Evolutionary conservation across 1,140 invertebrate genomes (phyloP), one percentile per base, ranked within the genome.

Genomic region (Bombus polaris): DNA sequence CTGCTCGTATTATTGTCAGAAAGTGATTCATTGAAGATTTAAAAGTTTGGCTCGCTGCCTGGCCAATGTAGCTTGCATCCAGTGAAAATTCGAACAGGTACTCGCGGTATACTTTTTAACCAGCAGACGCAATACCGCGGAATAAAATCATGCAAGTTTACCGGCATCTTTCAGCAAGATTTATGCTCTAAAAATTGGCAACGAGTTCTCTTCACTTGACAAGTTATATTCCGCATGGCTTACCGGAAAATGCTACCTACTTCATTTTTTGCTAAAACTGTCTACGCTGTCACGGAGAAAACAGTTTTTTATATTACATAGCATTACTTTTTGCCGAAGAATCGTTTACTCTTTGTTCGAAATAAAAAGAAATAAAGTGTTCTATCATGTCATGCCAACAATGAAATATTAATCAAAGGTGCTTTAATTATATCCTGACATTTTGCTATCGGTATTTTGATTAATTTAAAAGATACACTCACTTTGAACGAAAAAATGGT

Each of bases 31-130:
- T 83, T 39, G 72, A 53, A 68, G 81, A 83, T 76, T 76, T 76
- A 66, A 76, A 83, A 83, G 59, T 76, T 83, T 83, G 81, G 81
- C 81, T 13, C 72, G 42, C 10, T 74, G 81, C 81, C 81, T 62
- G 22, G 42, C 39, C 22, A 47, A 66, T 72, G 47, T 65, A 75
- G 44, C 71, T 66, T 9, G 57, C 15, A 82, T 75, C 57, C 59
- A 12, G 59, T 13, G 32, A 32, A 82, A 39, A 76, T 76, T 73
- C 59, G 44, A 53, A 66, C 73, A 83, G 59, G 72, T 66, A 83
- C 13, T 39, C 72, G 53, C 32, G 15, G 25, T 75, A 66, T 37
- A 75, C 42, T 83, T 83, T 76, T 76, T 76, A 47, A 47, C 53
- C 2, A 42, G 68, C 25, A 42, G 39, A 66, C 25, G 59, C 59